Evolutionary conservation across 1,140 invertebrate genomes (phyloP), one percentile per base, ranked within the genome.

Genomic region (Forficula auricularia): DNA sequence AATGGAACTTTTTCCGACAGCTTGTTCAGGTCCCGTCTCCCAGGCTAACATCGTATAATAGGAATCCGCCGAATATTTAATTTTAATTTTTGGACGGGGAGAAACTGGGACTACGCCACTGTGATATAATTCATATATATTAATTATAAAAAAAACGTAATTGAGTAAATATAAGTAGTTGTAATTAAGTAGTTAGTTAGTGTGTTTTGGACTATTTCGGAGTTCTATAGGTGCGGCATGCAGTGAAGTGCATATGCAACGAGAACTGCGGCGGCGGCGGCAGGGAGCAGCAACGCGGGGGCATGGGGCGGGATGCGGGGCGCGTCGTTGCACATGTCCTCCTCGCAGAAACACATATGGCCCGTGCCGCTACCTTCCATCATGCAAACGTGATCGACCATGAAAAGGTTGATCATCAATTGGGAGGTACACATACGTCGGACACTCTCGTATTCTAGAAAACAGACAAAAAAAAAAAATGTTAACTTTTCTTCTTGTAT

Each of bases 321-420:
- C 40, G 66, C 70, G 49, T 62, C 60, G 66, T 92, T 94, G 70
- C 87, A 94, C 77, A 83, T 82, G 72, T 91, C 86, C 70, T 87
- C 83, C 72, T 92, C 86, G 74, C 88, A 94, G 73, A 92, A 92
- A 72, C 88, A 92, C 86, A 92, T 91, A 73, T 91, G 84, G 66
- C 88, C 88, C 60, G 78, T 86, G 66, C 86, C 85, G 68, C 82
- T 86, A 77, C 85, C 86, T 82, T 91, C 86, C 76, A 84, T 82
- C 86, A 94, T 91, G 75, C 88, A 92, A 64, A 94, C 88, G 70
- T 92, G 87, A 71, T 92, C 87, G 60, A 94, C 88, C 85, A 92
- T 91, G 71, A 92, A 92, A 57, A 91, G 72, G 64, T 92, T 92
- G 69, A 94, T 92, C 62, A 90, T 81, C 43, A 94, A 70, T 54